These are phyloP conservation scores for Antrozous pallidus DNA, from an alignment of 2,797 vertebrate species.

Conservation along the genomic window DNA sequence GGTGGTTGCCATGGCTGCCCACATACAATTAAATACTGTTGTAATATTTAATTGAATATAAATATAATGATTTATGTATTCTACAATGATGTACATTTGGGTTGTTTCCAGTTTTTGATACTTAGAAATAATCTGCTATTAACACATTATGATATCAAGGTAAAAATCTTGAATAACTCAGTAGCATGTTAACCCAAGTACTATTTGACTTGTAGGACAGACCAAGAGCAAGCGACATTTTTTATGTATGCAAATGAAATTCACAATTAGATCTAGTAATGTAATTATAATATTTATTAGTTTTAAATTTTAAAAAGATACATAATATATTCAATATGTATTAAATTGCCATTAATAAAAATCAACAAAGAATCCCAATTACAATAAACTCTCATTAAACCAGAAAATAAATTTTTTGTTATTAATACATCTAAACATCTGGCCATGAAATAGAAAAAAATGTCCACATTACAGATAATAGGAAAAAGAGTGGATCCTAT, in stretches of 20 bases:
- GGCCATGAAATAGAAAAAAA: background rate
- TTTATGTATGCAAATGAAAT: background rate
- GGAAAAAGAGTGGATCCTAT: background rate
- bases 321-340: background rate
- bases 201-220: background rate
- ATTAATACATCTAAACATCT: background rate
- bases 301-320: background rate
- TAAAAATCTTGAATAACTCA: background rate
- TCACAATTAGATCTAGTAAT: background rate
- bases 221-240: background rate
- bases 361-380: background rate
- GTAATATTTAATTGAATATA: background rate
- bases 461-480: background rate
- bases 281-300: background rate
- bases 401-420: background rate
- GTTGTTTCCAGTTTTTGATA: background rate
- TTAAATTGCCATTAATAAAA: background rate
- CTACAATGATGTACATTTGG: background rate
- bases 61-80: background rate
- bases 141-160: background rate
- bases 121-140: background rate
- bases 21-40: no score
- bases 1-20: no score
- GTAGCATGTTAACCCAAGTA: background rate
- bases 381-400: background rate